These are phyloP conservation scores for Oscheius sp. DNA, from an alignment of 2,888 invertebrate species.

Conservation along the genomic window DNA sequence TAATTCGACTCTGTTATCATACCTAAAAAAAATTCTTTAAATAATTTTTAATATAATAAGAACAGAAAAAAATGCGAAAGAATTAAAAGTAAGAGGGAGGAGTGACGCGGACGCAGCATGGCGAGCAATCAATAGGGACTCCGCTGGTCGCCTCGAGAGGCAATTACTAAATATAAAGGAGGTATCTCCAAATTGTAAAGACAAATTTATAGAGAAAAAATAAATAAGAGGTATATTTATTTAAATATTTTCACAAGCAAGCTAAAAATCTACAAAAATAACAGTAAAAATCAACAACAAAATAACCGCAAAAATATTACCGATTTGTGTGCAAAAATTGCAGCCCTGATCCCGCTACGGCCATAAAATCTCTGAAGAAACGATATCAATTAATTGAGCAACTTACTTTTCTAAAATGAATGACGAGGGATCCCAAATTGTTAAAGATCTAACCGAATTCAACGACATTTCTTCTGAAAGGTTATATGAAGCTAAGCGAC, in stretches of 20 bases:
- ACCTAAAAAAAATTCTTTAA: constrained; percentile 7
- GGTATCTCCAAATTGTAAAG: too few species aligned
- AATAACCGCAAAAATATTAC: too few species aligned
- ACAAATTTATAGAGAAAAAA: too few species aligned
- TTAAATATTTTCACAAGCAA: too few species aligned
- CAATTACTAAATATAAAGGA: too few species aligned
- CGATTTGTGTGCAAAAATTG: too few species aligned
- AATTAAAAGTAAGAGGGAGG: background rate
- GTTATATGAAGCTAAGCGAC: constrained; percentile 19
- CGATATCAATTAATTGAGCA: background rate
- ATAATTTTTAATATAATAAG: background rate
- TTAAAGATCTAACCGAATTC: constrained; percentile 1
- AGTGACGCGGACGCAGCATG: background rate
- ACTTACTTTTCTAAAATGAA: constrained; percentile 15
- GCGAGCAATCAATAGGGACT: background rate
- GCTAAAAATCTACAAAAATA: too few species aligned
- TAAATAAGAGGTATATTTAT: too few species aligned
- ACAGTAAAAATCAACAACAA: too few species aligned
- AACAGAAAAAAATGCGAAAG: background rate
- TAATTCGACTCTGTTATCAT: constrained; percentile 63
- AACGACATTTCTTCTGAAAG: background rate
- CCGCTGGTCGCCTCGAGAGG: background rate
- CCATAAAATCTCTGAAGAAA: background rate
- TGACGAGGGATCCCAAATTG: constrained; percentile 29
- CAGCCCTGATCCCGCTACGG: background rate